phyloP scores from a whole-genome alignment of 2,113 vertebrate genomes.

The Alaudala cheleensis region DNA sequence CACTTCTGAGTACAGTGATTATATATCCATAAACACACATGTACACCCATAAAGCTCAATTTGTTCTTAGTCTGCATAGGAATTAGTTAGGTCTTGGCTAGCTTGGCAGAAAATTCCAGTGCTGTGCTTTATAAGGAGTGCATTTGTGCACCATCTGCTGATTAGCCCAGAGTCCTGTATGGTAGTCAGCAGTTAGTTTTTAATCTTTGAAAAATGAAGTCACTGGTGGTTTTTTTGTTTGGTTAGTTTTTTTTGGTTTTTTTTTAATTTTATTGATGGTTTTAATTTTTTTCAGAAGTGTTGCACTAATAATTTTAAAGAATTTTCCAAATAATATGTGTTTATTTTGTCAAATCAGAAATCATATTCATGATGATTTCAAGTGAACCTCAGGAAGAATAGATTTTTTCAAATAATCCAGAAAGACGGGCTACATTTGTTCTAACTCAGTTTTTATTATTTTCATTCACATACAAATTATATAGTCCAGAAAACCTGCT shows the following conservation, averaged over 20 bases:
- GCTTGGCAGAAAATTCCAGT: background rate
- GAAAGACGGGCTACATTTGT: background rate
- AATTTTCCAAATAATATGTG: background rate
- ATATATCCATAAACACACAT: background rate
- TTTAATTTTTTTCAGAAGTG: background rate
- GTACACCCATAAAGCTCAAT: background rate
- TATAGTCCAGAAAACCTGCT: background rate
- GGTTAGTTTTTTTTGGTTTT: background rate
- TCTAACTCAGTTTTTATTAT: background rate
- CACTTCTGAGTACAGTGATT: background rate
- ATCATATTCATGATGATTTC: background rate
- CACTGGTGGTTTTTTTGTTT: background rate
- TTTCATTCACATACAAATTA: background rate
- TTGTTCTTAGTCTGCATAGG: background rate
- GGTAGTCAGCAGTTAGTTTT: background rate
- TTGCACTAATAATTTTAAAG: background rate
- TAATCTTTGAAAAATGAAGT: background rate
- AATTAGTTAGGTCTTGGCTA: background rate
- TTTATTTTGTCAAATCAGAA: background rate
- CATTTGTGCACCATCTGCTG: background rate
- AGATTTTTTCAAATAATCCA: background rate
- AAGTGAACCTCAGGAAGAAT: background rate
- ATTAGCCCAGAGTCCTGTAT: background rate
- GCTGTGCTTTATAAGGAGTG: background rate
- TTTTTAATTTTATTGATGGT: too few relatives aligned